Percentiles rank a stretch among this genome's conserved stretches.
Conservation (phyloP, 2,797 vertebrate species). For the Sebastes elongatus region DNA sequence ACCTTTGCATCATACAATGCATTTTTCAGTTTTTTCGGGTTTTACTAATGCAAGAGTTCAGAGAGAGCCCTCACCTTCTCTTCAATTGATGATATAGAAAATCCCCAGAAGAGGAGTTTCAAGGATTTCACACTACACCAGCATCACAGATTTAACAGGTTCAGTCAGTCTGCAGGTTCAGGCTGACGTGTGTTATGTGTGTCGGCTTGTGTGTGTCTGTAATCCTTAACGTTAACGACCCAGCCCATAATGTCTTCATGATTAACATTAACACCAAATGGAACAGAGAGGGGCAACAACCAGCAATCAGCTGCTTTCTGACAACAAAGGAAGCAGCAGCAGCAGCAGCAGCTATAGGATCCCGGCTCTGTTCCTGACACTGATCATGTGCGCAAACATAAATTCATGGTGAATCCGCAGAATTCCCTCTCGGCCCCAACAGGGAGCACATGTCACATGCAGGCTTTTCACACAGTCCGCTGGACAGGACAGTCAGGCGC, state of each 20-base stretch:
- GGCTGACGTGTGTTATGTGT: conserved; percentile 31
- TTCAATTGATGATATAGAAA: conserved; percentile 14
- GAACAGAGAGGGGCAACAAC: background rate
- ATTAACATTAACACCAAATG: background rate
- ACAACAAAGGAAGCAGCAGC: conserved; percentile 23
- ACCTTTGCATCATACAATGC: background rate
- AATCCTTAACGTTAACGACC: conserved; percentile 12
- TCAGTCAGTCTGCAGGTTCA: conserved; percentile 45
- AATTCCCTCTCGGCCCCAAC: conserved; percentile 55
- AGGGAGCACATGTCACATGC: conserved; percentile 73
- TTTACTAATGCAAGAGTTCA: conserved; percentile 15
- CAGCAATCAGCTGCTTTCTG: background rate
- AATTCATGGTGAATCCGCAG: conserved; percentile 62
- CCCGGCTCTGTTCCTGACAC: conserved; percentile 34
- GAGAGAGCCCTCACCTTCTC: conserved; percentile 12
- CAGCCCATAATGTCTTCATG: conserved; percentile 6
- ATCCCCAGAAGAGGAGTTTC: conserved; percentile 17
- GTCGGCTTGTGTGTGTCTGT: background rate
- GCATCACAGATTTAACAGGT: conserved; percentile 55
- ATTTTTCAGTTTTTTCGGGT: background rate
- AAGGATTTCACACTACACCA: conserved; percentile 47
- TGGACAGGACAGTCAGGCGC: conserved; percentile 70
- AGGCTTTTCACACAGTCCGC: conserved; percentile 75
- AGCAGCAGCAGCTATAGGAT: conserved; percentile 9
- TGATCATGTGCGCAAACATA: conserved; percentile 54